Conservation (phyloP, 2,113 vertebrate species). For the Ginglymostoma cirratum region DNA sequence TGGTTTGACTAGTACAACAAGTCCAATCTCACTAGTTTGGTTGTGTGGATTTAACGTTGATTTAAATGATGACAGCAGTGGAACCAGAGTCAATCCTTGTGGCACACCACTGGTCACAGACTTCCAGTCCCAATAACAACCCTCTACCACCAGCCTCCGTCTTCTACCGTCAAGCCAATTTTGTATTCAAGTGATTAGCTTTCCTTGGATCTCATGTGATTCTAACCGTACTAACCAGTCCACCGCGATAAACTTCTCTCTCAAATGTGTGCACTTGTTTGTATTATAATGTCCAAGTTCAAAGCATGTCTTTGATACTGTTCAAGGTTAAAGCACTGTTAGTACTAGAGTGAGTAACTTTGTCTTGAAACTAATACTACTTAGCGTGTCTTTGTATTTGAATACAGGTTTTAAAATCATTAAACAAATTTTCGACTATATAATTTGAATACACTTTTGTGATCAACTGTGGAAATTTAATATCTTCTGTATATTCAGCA, state of each 20-base stretch:
- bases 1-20: neutral
- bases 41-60: neutral
- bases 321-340: neutral
- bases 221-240: too few species aligned
- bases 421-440: neutral
- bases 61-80: too few species aligned
- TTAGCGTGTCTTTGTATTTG: neutral
- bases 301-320: neutral
- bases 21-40: neutral
- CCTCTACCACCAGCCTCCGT: too few species aligned
- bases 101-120: too few species aligned
- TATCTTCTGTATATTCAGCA: neutral
- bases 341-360: neutral
- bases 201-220: too few species aligned
- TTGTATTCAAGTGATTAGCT: too few species aligned
- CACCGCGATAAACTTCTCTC: neutral
- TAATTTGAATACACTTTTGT: neutral
- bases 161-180: too few species aligned
- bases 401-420: neutral
- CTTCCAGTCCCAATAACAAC: too few species aligned
- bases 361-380: neutral
- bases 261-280: neutral
- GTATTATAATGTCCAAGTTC: neutral
- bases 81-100: too few species aligned
- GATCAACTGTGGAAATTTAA: neutral